A percentile compares a stretch with the other conserved stretches of the same genome.
These are phyloP conservation scores for Acanthosoma haemorrhoidale DNA, from an alignment of 2,888 invertebrate species.

Conservation along the genomic window DNA sequence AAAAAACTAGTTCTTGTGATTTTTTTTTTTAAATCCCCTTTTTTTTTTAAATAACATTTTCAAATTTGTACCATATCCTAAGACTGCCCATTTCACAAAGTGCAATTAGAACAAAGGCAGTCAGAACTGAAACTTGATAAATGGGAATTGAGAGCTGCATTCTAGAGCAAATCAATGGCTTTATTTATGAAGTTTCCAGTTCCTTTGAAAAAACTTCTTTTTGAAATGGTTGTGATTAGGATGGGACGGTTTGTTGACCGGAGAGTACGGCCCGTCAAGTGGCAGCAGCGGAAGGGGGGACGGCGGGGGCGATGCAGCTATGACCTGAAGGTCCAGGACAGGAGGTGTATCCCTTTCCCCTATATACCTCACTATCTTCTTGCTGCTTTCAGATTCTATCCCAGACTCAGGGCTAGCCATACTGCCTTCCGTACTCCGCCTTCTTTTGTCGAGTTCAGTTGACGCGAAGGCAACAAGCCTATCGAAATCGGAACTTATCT, in stretches of 20 bases:
- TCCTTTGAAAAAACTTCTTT: slow-evolving; percentile 70
- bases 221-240: slow-evolving; percentile 61
- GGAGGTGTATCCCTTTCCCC: slow-evolving; percentile 52
- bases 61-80: no score
- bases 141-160: no score
- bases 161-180: neutral
- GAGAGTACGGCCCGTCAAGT: slow-evolving; percentile 44
- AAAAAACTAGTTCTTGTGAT: neutral
- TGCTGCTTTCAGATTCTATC: slow-evolving; percentile 7
- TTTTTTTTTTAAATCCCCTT: neutral
- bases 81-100: no score
- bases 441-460: slow-evolving; percentile 80
- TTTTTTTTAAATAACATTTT: no score
- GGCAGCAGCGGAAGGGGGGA: slow-evolving; percentile 41
- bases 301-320: slow-evolving; percentile 48
- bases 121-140: no score
- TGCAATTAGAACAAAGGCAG: no score
- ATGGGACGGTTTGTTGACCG: slow-evolving; percentile 43
- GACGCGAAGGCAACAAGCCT: slow-evolving; percentile 87
- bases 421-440: slow-evolving; percentile 73
- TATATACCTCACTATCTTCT: neutral
- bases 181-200: slow-evolving; percentile 54
- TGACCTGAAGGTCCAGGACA: slow-evolving; percentile 48
- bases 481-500: slow-evolving; percentile 88
- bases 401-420: slow-evolving; percentile 70